Percentiles rank a stretch among this genome's conserved stretches.
phyloP scores from a whole-genome alignment of 2,888 invertebrate species.

The Cloeon dipterum region DNA sequence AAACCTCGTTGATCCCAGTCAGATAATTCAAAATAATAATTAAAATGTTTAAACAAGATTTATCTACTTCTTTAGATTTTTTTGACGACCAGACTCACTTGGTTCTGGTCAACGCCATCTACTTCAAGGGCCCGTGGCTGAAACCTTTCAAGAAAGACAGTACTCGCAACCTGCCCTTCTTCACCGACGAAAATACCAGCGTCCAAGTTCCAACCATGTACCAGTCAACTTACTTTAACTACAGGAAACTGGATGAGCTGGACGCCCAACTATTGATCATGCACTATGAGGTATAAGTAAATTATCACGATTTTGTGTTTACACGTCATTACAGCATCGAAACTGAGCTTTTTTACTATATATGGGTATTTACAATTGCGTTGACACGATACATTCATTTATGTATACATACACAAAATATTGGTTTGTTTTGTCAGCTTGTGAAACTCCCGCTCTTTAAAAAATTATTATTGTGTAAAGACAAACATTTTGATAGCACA shows the following conservation, averaged over 20 bases:
- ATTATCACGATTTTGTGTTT: no score
- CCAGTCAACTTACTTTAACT: background rate
- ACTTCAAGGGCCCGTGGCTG: slow-evolving; percentile 64
- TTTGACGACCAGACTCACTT: slow-evolving; percentile 32
- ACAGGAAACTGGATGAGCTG: background rate
- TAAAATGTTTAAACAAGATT: background rate
- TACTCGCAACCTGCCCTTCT: slow-evolving; percentile 23
- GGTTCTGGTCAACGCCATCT: slow-evolving; percentile 62
- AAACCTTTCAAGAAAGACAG: slow-evolving; percentile 31
- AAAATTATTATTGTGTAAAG: no score
- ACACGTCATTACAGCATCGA: no score
- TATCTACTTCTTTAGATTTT: slow-evolving; percentile 18
- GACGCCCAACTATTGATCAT: background rate
- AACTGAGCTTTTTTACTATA: no score
- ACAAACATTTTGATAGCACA: no score
- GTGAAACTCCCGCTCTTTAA: no score
- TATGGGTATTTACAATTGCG: no score
- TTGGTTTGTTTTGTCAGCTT: no score
- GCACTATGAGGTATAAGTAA: background rate
- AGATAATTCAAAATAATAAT: slow-evolving; percentile 3
- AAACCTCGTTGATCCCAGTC: slow-evolving; percentile 36
- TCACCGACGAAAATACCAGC: background rate
- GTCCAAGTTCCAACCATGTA: background rate
- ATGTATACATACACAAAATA: no score
- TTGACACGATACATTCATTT: no score